Evolutionary conservation across 1,140 invertebrate genomes (phyloP).

Genomic region (Micrasema minimum): DNA sequence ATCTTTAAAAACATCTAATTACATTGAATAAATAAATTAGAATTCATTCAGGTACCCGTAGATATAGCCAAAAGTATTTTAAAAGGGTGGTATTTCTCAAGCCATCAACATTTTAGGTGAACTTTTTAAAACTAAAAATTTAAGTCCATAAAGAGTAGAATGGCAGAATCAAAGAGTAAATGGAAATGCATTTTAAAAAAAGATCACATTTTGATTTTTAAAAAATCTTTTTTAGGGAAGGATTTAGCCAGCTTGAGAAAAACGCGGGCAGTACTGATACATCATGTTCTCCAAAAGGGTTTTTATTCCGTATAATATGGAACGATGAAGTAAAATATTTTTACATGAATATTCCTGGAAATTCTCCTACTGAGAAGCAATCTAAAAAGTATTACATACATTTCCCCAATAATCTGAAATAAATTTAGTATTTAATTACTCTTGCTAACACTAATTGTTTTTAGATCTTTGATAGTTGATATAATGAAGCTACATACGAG

Average conservation of each 20-base stretch:
- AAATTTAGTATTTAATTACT: not conserved
- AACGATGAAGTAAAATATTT: slow-evolving; percentile 14
- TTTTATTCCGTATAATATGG: slow-evolving; percentile 24
- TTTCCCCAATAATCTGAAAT: not conserved
- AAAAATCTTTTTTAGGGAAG: slow-evolving; percentile 35
- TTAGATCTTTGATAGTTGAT: slow-evolving; percentile 27
- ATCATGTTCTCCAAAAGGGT: slow-evolving; percentile 16
- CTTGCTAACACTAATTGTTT: slow-evolving; percentile 4
- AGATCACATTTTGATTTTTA: too few relatives aligned
- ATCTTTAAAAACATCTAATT: too few relatives aligned
- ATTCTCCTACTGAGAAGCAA: slow-evolving; percentile 13
- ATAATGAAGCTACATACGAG: slow-evolving; percentile 24
- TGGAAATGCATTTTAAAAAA: too few relatives aligned
- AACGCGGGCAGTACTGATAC: not conserved
- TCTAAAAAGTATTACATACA: slow-evolving; percentile 15
- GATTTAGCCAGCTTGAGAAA: slow-evolving; percentile 35
- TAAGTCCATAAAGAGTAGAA: too few relatives aligned
- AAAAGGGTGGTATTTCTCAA: too few relatives aligned
- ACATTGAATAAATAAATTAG: too few relatives aligned
- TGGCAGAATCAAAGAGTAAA: too few relatives aligned
- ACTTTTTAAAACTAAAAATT: too few relatives aligned
- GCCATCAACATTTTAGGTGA: too few relatives aligned
- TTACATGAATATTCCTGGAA: slow-evolving; percentile 22
- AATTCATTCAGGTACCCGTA: too few relatives aligned
- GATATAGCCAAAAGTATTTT: too few relatives aligned